Conservation (phyloP, 2,113 vertebrate genomes). For the Ophiodon elongatus region DNA sequence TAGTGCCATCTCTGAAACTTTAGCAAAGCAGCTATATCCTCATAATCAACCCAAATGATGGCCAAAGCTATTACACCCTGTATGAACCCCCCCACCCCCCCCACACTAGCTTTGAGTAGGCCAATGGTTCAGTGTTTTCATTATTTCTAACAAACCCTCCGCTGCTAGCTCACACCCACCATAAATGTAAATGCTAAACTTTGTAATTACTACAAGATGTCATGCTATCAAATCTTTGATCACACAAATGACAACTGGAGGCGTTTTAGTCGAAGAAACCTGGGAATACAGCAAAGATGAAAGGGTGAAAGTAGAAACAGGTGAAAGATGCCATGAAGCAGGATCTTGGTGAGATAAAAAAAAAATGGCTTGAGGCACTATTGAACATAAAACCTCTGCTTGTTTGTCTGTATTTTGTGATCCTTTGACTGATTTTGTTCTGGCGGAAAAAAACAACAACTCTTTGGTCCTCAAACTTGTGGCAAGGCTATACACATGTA, state of each 20-base stretch:
- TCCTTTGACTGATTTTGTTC: conserved; percentile 6
- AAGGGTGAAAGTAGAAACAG: conserved; percentile 36
- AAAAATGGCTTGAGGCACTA: conserved; percentile 32
- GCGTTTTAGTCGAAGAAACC: conserved; percentile 21
- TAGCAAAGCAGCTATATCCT: conserved; percentile 1
- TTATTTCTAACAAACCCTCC: conserved; percentile 66
- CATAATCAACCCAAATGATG: conserved; percentile 9
- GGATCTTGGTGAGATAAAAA: conserved; percentile 15
- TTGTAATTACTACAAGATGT: conserved; percentile 51
- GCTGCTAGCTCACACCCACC: conserved; percentile 53
- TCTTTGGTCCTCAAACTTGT: neutral
- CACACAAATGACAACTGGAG: conserved; percentile 35
- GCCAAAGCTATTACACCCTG: conserved; percentile 14
- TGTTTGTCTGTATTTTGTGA: conserved; percentile 32
- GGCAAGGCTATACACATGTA: neutral
- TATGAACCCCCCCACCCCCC: conserved; percentile 13
- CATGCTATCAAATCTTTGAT: conserved; percentile 36
- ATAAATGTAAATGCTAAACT: conserved; percentile 55
- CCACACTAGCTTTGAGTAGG: conserved; percentile 61
- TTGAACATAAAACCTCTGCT: conserved; percentile 14
- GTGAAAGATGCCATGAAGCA: conserved; percentile 30
- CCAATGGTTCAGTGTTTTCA: conserved; percentile 49
- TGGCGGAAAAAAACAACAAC: neutral
- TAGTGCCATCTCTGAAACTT: conserved; percentile 14
- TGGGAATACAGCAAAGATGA: conserved; percentile 28